Conservation (phyloP, 2,113 vertebrate species). For the Gracilinanus agilis region DNA sequence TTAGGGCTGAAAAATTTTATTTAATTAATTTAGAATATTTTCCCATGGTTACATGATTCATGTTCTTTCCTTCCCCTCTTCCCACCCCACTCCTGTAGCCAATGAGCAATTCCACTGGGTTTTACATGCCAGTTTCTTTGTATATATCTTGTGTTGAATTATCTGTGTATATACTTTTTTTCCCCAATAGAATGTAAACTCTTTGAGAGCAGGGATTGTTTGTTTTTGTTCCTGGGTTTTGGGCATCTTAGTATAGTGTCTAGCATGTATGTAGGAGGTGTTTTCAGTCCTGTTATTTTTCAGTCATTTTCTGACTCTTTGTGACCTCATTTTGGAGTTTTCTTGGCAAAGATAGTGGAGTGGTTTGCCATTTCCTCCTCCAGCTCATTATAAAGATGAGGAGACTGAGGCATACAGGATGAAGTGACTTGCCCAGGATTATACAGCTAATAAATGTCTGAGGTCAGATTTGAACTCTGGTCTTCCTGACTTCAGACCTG, state of each 20-base stretch:
- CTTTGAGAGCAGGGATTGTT: neutral
- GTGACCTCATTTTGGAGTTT: neutral
- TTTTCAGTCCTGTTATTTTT: neutral
- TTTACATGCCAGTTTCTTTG: neutral
- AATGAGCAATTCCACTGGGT: too few species aligned
- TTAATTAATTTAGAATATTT: too few species aligned
- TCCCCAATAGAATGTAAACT: neutral
- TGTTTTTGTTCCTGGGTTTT: neutral
- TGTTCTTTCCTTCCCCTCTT: too few species aligned
- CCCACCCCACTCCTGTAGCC: too few species aligned
- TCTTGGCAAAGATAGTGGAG: neutral
- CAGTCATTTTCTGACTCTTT: neutral
- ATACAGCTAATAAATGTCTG: neutral
- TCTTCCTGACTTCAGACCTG: neutral
- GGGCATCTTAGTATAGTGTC: neutral
- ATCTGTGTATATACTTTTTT: neutral
- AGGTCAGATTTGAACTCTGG: neutral
- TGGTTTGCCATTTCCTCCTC: neutral
- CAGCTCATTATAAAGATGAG: neutral
- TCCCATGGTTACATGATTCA: too few species aligned
- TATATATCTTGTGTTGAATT: neutral
- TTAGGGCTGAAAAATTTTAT: too few species aligned
- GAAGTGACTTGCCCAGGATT: neutral
- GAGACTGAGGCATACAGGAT: neutral
- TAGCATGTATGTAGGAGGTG: neutral